These are phyloP conservation scores for Protophormia terraenovae DNA, from an alignment of 2,888 invertebrate species.

Conservation along the genomic window DNA sequence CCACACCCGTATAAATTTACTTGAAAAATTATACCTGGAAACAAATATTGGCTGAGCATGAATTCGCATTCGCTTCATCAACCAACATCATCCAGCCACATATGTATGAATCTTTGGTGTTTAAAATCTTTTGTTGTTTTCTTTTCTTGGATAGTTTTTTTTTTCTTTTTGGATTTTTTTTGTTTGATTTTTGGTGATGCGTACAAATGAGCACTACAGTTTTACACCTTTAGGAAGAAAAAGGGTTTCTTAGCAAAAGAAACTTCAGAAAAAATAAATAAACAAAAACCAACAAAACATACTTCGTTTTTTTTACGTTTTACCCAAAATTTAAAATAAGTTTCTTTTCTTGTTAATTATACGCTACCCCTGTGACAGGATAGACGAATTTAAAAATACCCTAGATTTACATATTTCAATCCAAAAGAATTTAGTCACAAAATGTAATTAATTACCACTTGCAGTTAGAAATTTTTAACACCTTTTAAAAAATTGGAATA, in stretches of 20 bases:
- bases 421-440: no score
- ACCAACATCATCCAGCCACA: neutral
- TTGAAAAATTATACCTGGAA: conserved; percentile 56
- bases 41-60: conserved; percentile 67
- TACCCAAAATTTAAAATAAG: conserved; percentile 22
- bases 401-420: no score
- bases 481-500: no score
- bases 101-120: neutral
- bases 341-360: conserved; percentile 54
- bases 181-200: conserved; percentile 54
- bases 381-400: neutral
- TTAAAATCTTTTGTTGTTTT: conserved; percentile 22
- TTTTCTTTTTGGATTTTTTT: neutral
- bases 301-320: conserved; percentile 24
- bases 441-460: no score
- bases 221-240: conserved; percentile 59
- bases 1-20: no score
- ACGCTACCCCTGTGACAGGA: neutral
- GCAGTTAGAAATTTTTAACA: no score
- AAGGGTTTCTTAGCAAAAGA: conserved; percentile 28
- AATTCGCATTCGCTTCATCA: conserved; percentile 48
- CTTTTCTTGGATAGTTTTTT: neutral
- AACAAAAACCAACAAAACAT: conserved; percentile 30
- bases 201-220: conserved; percentile 67
- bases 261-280: neutral